Percentiles rank a stretch among this genome's conserved stretches.
phyloP scores from a whole-genome alignment of 1,140 invertebrate species.

The Drosophila watanabei region DNA sequence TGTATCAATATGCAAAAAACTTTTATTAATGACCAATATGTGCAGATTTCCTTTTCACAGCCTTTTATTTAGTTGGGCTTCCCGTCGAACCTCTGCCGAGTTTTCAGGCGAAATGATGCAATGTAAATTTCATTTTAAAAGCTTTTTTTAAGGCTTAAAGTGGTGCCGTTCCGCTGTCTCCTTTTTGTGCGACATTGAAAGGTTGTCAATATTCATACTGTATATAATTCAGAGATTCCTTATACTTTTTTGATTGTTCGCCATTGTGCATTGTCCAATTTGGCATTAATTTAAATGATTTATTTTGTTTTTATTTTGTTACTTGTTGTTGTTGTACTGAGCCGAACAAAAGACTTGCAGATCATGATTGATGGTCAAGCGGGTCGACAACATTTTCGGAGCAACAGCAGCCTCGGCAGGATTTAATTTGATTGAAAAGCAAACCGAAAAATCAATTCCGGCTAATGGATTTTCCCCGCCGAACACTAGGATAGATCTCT shows the following conservation, averaged over 20 bases:
- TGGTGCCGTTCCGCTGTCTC: slow-evolving; percentile 2
- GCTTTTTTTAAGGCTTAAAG: slow-evolving; percentile 56
- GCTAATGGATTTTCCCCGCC: slow-evolving; percentile 61
- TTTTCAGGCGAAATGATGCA: slow-evolving; percentile 47
- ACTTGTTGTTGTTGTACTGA: slow-evolving; percentile 1
- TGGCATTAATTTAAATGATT: slow-evolving; percentile 66
- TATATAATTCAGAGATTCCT: slow-evolving; percentile 27
- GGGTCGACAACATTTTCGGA: slow-evolving; percentile 44
- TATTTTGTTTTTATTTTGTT: slow-evolving; percentile 45
- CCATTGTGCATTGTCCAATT: slow-evolving; percentile 67
- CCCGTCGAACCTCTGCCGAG: slow-evolving; percentile 1
- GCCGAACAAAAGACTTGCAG: slow-evolving; percentile 41
- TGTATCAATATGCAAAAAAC: slow-evolving; percentile 68
- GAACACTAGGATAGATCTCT: slow-evolving; percentile 46
- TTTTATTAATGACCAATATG: slow-evolving; percentile 83
- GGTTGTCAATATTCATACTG: slow-evolving; percentile 49
- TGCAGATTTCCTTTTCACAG: slow-evolving; percentile 77
- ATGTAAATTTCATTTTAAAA: slow-evolving; percentile 63
- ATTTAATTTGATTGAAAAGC: slow-evolving; percentile 73
- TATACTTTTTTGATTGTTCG: slow-evolving; percentile 44
- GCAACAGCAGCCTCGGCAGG: slow-evolving; percentile 29
- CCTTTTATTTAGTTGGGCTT: slow-evolving; percentile 58
- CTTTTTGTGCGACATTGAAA: slow-evolving; percentile 44
- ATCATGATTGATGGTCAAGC: slow-evolving; percentile 67
- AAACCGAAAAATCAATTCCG: slow-evolving; percentile 65